Evolutionary conservation across 2,888 invertebrate genomes (phyloP), one percentile per base, ranked within the genome.

Genomic region (Hirtodrosophila histrioides): DNA sequence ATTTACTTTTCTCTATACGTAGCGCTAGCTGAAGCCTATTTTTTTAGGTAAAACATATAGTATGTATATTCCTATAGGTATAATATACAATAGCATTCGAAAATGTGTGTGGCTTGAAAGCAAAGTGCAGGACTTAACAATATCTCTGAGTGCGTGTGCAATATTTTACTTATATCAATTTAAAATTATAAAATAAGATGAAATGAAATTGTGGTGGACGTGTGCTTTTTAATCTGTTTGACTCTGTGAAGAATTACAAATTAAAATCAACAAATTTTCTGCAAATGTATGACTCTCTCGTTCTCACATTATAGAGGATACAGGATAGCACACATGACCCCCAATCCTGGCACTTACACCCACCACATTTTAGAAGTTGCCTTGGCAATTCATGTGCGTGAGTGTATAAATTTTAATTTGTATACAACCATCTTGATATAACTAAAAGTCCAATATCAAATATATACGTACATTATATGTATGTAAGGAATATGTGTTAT

Each of bases 361-460:
- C 40, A 41, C 17, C 17, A 17, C 17, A 46, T 46, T 35, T 55
- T 44, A 35, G 23, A 54, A 54, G 45, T 46, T 56, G 44, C 56
- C 17, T 46, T 46, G 49, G 40, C 33, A 23, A 36, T 10, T 31
- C 39, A 40, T 44, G 44, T 54, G 54, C 35, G 27, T 51, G 24
- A 55, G 37, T 39, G 31, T 51, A 51, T 50, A 44, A 36, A 73
- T 62, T 68, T 57, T 53, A 74, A 57, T 57, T 67, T 43, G 53
- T 53, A 11, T 44, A 44, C 37, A 51, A 35, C 41, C 29, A 35
- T 43, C 48, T 39, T 56, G 68, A 37, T 37, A 48, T 40, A 55
- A 44, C 60, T 37, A 67, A 55, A 44, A 55, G 44, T 73, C 39
- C 31, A 48, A 58, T 58, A 58, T 40, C 45, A 58, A 49, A 43